A percentile compares a stretch with the other conserved stretches of the same genome.
Conservation (phyloP, 1,140 invertebrate species). For the Tetramorium alpestre region DNA sequence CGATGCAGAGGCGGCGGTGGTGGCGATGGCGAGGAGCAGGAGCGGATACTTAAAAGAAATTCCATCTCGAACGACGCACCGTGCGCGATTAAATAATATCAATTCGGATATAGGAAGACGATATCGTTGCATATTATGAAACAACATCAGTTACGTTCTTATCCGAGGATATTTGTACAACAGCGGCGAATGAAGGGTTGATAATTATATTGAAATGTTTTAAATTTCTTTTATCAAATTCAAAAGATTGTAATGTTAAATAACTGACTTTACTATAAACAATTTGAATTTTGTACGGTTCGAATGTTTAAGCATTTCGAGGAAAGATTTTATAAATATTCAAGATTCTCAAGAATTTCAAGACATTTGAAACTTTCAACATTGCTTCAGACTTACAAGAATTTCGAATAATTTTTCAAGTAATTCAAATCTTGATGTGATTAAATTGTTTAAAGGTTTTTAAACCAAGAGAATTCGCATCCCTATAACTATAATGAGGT, state of each 20-base stretch:
- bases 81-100: slow-evolving; percentile 24
- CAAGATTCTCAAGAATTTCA: background rate
- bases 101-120: background rate
- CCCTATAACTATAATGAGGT: background rate
- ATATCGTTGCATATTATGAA: background rate
- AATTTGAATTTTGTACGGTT: background rate
- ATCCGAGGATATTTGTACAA: background rate
- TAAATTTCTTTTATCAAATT: background rate
- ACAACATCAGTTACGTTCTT: background rate
- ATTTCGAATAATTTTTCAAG: background rate
- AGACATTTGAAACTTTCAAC: background rate
- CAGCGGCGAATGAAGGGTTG: background rate
- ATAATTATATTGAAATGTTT: background rate
- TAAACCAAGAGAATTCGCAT: background rate
- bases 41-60: slow-evolving; percentile 60
- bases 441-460: background rate
- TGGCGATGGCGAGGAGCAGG: slow-evolving; percentile 63
- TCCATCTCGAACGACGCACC: slow-evolving; percentile 14
- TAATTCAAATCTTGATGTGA: background rate
- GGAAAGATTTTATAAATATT: background rate
- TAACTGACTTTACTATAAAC: background rate
- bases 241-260: too few relatives aligned
- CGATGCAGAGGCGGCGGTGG: slow-evolving; percentile 73
- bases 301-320: background rate
- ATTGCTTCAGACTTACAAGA: background rate